Evolutionary conservation across 2,797 vertebrate genomes (phyloP), one percentile per base, ranked within the genome.

Genomic region (Acrossocheilus fasciatus): DNA sequence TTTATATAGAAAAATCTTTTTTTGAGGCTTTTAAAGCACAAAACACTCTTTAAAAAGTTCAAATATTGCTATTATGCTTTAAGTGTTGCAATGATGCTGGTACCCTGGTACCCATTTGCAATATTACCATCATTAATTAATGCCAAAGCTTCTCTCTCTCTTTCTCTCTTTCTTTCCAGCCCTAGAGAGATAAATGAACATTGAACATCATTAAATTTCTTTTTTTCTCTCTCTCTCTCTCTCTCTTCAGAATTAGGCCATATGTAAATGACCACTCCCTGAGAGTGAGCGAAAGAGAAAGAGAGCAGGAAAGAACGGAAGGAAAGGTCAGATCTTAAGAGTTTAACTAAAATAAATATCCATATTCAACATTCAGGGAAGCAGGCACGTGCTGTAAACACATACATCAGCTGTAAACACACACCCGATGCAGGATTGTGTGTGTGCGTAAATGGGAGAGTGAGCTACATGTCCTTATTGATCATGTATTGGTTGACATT

Each of bases 191-290:
- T 86, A 81, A 66, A 81, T 81, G 78, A 81, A 86, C 78, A 73
- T 64, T 74, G 54, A 86, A 54, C 54, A 50, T 64, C 69, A 81
- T 81, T 86, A 73, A 50, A 74, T 64, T 52, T 34, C 11, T 54
- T 79, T 45, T 78, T 34, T 2, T 54, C 18, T 54, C 7, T 54
- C 52, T 18, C 52, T 59, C 54, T 57, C 54, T 9, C 2, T 0
- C 2, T 0, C 45, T 76, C 26, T 78, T 69, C 50, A 74, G 84
- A 86, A 86, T 86, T 86, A 74, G 84, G 84, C 77, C 84, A 86
- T 86, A 86, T 86, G 84, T 81, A 86, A 86, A 86, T 86, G 84
- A 86, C 84, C 78, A 86, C 57, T 86, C 70, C 70, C 84, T 73
- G 20, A 79, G 84, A 62, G 66, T 57, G 39, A 50, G 66, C 30